Base-by-base conservation (phyloP, 1,140 invertebrate genomes). In the Dinothrombium tinctorium region DNA sequence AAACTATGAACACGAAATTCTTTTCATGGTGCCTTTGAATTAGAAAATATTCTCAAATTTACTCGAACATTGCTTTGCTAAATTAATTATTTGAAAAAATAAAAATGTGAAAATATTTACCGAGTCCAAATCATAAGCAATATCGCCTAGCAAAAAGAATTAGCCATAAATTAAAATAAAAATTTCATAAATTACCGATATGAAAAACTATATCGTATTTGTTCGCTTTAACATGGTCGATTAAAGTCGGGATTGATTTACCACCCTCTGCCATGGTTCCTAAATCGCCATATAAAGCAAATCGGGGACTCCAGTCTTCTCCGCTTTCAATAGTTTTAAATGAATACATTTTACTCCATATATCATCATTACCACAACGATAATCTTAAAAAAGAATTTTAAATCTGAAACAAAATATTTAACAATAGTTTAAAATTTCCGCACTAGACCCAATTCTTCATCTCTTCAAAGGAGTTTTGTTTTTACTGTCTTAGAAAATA, bases 121-220 rank as follows among this genome's bases (percentile, higher is more conserved):
- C 2, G 69, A 64, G 59, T 84, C 61, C 78, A 95, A 81, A 56
- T 95, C 80, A 62, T 94, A 95, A 0, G 86, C 87, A 64, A 94
- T 82, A 66, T 89, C 83, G 1, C 54, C 54, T 50, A 21, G 32
- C 19, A 24, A 51, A 24, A 21, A 7, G 12, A 32, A 15, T 14
- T 5, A 32, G 1, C 5, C n/a, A 38, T 17, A 41, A 48, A 28
- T n/a, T 22, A 20, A 19, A 32, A 32, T 32, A 12, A 32, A 5
- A 7, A 20, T 9, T 40, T 22, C 5, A 40, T 6, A 23, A 31
- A n/a, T 15, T 47, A 57, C 84, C 86, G 43, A 87, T 76, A 63
- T 94, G 87, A 40, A 92, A 63, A 41, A 83, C 71, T 44, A 76
- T 68, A 64, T 94, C 81, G 57, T 82, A 87, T 49, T 71, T 57